A percentile compares a stretch with the other conserved stretches of the same genome.
Conservation (phyloP, 1,140 invertebrate species). For the Drosophila sechellia region DNA sequence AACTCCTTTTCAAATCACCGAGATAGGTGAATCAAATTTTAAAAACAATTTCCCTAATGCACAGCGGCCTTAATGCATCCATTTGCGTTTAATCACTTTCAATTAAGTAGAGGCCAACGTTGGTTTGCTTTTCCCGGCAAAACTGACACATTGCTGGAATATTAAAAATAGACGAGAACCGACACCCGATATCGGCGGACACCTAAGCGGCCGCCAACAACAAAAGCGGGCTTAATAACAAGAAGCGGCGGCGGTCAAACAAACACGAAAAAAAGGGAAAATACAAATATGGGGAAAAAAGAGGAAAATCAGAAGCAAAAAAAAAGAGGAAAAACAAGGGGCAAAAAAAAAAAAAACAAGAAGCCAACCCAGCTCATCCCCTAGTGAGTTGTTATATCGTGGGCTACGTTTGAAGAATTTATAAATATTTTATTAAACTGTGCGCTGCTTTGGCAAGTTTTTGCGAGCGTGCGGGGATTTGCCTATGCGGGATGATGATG, state of each 20-base stretch:
- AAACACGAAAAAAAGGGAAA: slow-evolving; percentile 11
- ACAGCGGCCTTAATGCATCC: slow-evolving; percentile 40
- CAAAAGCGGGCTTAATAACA: slow-evolving; percentile 37
- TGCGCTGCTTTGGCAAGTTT: slow-evolving; percentile 59
- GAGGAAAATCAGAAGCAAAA: neutral
- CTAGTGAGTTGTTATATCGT: slow-evolving; percentile 61
- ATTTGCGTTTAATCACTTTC: slow-evolving; percentile 60
- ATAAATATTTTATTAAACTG: slow-evolving; percentile 71
- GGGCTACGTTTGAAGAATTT: slow-evolving; percentile 67
- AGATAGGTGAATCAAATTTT: slow-evolving; percentile 21
- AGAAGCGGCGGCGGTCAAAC: slow-evolving; percentile 29
- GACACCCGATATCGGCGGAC: slow-evolving; percentile 47
- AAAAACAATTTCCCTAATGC: slow-evolving; percentile 48
- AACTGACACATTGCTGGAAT: slow-evolving; percentile 54
- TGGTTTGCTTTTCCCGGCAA: slow-evolving; percentile 21
- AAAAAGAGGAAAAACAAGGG: neutral
- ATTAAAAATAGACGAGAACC: slow-evolving; percentile 61
- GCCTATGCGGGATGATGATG: slow-evolving; percentile 63
- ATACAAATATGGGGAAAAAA: slow-evolving; percentile 5
- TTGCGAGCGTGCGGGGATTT: slow-evolving; percentile 64
- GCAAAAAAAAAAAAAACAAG: slow-evolving; percentile 6
- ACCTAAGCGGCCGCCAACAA: slow-evolving; percentile 37
- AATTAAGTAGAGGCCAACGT: slow-evolving; percentile 36
- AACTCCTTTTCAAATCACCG: slow-evolving; percentile 37
- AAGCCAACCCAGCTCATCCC: slow-evolving; percentile 44